Evolutionary conservation across 2,888 invertebrate species (phyloP).

Genomic region (Hyppa rectilinea): DNA sequence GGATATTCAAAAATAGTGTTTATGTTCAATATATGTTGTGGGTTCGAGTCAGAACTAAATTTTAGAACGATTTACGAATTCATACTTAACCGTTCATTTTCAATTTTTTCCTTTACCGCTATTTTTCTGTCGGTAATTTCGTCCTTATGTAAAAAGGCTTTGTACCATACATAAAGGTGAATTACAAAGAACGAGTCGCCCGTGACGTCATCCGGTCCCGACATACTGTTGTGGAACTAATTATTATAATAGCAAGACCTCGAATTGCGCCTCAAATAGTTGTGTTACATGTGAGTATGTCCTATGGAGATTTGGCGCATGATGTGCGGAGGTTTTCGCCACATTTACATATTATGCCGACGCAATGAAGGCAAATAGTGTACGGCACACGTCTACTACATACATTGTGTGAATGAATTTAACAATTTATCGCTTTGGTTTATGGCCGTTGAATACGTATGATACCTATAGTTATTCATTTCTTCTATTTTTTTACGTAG

Average conservation of each 20-base stretch:
- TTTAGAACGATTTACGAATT: background rate
- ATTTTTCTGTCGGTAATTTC: constrained; percentile 2
- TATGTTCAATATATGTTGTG: background rate
- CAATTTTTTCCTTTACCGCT: too few species aligned
- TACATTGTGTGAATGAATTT: constrained; percentile 22
- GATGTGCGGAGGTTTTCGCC: constrained; percentile 49
- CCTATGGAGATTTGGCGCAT: constrained; percentile 62
- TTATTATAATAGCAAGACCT: constrained; percentile 41
- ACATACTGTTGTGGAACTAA: constrained; percentile 39
- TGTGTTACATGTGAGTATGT: constrained; percentile 45
- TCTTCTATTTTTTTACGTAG: too few species aligned
- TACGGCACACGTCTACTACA: constrained; percentile 16
- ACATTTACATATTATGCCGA: constrained; percentile 64
- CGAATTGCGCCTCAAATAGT: constrained; percentile 30
- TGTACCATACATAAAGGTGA: constrained; percentile 35
- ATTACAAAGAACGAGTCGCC: constrained; percentile 38
- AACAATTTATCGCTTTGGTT: constrained; percentile 6
- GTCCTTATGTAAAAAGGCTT: constrained; percentile 23
- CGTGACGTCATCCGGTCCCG: constrained; percentile 55
- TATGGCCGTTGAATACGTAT: background rate
- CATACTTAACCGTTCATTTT: too few species aligned
- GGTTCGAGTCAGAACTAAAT: background rate
- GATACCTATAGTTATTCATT: background rate
- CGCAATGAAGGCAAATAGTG: constrained; percentile 47
- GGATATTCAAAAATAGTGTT: background rate